Evolutionary conservation across 2,888 invertebrate species (phyloP).

Genomic region (Atethmia centrago): DNA sequence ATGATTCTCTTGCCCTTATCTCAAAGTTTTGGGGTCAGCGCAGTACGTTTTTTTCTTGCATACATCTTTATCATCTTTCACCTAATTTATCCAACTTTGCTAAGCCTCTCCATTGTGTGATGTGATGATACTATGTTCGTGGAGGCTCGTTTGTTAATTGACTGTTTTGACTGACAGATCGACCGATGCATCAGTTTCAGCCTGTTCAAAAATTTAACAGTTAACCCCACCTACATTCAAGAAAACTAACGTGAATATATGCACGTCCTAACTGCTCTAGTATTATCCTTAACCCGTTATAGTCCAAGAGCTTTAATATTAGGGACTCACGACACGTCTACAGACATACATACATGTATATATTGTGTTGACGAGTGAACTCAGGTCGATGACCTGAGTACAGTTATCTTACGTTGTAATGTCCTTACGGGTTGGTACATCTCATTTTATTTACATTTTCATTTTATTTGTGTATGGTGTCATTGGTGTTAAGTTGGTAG

Average conservation of each 20-base stretch:
- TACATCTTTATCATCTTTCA: neutral
- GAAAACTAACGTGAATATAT: constrained; percentile 5
- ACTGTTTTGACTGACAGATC: neutral
- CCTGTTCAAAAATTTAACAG: neutral
- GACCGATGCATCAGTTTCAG: neutral
- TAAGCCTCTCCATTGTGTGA: neutral
- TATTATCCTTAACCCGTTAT: constrained; percentile 48
- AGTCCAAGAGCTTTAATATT: constrained; percentile 34
- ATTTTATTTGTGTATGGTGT: constrained; percentile 20
- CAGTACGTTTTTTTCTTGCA: neutral
- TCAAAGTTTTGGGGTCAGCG: neutral
- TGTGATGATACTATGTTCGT: neutral
- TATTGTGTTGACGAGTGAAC: constrained; percentile 31
- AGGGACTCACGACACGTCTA: constrained; percentile 61
- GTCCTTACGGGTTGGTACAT: constrained; percentile 53
- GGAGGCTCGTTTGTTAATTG: neutral
- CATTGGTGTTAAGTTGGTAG: constrained; percentile 5
- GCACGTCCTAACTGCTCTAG: constrained; percentile 3
- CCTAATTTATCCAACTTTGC: neutral
- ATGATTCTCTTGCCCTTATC: no score
- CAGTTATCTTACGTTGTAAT: constrained; percentile 58
- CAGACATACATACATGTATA: constrained; percentile 23
- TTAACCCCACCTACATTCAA: neutral
- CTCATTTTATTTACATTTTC: constrained; percentile 43
- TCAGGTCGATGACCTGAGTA: constrained; percentile 57